A percentile compares a stretch with the other conserved stretches of the same genome.
Conservation (phyloP, 2,888 invertebrate species). For the Lasius platythorax region DNA sequence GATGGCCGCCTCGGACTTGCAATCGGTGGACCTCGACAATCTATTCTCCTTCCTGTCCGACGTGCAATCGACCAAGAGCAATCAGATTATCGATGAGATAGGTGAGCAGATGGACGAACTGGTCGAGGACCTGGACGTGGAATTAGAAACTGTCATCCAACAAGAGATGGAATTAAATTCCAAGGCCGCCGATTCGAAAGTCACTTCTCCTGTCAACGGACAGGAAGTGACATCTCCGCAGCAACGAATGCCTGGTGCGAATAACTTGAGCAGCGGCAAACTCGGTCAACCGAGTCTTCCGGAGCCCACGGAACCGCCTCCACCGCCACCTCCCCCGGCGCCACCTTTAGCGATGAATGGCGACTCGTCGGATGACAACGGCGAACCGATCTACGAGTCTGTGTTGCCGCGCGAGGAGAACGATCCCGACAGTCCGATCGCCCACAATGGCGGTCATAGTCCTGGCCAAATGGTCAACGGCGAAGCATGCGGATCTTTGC, state of each 20-base stretch:
- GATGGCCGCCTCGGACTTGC: constrained; percentile 87
- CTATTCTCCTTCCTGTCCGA: constrained; percentile 96
- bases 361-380: constrained; percentile 81
- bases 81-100: constrained; percentile 92
- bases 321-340: constrained; percentile 89
- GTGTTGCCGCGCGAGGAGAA: constrained; percentile 91
- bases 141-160: constrained; percentile 90
- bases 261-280: constrained; percentile 75
- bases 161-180: constrained; percentile 87
- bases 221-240: constrained; percentile 62
- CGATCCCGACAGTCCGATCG: constrained; percentile 77
- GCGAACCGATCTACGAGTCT: constrained; percentile 95
- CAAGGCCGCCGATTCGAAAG: constrained; percentile 73
- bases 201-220: constrained; percentile 72
- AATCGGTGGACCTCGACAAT: constrained; percentile 95
- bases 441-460: constrained; percentile 77
- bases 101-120: constrained; percentile 94
- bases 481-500: constrained; percentile 78
- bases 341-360: constrained; percentile 84
- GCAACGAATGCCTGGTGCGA: constrained; percentile 73
- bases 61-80: constrained; percentile 88
- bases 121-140: constrained; percentile 93
- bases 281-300: constrained; percentile 90
- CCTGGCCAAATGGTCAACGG: constrained; percentile 77
- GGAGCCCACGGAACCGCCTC: constrained; percentile 92